These are phyloP conservation scores for Hoplostethus atlanticus DNA, from an alignment of 2,797 vertebrate genomes.

Conservation along the genomic window DNA sequence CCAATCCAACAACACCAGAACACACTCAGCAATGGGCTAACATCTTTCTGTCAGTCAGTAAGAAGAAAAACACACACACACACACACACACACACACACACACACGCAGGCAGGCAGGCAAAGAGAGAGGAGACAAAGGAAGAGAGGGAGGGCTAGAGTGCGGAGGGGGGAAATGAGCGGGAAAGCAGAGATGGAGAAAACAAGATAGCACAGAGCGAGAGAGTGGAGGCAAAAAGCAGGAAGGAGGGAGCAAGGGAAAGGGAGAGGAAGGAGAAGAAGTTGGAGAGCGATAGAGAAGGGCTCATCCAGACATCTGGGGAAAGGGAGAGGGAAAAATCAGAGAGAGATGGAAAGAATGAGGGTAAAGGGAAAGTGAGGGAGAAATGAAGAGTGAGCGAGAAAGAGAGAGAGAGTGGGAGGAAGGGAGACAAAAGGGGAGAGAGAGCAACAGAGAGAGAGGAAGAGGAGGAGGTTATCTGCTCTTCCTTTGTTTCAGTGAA, in stretches of 20 bases:
- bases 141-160: slow-evolving; percentile 71
- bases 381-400: slow-evolving; percentile 21
- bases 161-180: slow-evolving; percentile 72
- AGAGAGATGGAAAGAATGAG: slow-evolving; percentile 35
- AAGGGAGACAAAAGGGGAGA: slow-evolving; percentile 29
- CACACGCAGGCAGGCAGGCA: slow-evolving; percentile 39
- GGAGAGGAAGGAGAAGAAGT: slow-evolving; percentile 14
- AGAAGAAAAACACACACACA: slow-evolving; percentile 54
- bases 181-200: slow-evolving; percentile 69
- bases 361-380: slow-evolving; percentile 19
- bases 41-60: slow-evolving; percentile 65
- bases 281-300: slow-evolving; percentile 33
- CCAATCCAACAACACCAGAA: slow-evolving; percentile 35
- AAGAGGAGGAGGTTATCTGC: slow-evolving; percentile 21
- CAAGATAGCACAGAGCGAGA: slow-evolving; percentile 55
- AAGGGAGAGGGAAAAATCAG: slow-evolving; percentile 30
- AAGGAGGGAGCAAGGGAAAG: slow-evolving; percentile 30
- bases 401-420: slow-evolving; percentile 27
- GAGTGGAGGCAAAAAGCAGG: slow-evolving; percentile 44
- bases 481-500: slow-evolving; percentile 53
- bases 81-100: slow-evolving; percentile 44
- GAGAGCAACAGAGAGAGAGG: neutral
- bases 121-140: slow-evolving; percentile 76
- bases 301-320: slow-evolving; percentile 40
- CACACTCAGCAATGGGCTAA: slow-evolving; percentile 51